phyloP scores from a whole-genome alignment of 2,888 invertebrate species.

The Ichneumon xanthorius region DNA sequence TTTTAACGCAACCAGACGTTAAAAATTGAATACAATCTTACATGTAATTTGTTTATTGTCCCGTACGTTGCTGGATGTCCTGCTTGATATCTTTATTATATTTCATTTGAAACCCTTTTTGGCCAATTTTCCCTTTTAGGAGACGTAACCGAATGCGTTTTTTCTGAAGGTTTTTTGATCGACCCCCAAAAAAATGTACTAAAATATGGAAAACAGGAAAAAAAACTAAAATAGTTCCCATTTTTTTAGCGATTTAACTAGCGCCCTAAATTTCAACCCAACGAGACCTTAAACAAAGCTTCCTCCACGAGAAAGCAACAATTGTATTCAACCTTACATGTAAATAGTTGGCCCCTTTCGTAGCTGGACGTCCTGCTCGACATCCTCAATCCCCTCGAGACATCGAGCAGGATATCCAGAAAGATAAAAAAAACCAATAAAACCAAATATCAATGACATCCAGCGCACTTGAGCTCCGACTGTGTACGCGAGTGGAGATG shows the following conservation, averaged over 20 bases:
- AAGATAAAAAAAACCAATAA: too few relatives aligned
- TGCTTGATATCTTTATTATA: constrained; percentile 21
- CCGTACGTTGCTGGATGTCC: background rate
- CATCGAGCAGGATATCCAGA: too few relatives aligned
- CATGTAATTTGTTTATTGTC: background rate
- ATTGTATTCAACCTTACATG: background rate
- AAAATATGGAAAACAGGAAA: background rate
- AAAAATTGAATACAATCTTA: background rate
- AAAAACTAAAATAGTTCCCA: background rate
- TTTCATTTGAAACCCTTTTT: constrained; percentile 61
- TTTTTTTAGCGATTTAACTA: too few relatives aligned
- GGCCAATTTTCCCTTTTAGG: background rate
- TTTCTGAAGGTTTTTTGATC: background rate
- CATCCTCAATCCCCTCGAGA: too few relatives aligned
- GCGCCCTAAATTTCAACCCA: background rate
- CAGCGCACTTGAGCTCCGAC: background rate
- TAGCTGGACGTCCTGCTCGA: too few relatives aligned
- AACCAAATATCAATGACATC: too few relatives aligned
- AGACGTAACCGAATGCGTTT: background rate
- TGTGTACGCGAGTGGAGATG: background rate
- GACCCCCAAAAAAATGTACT: background rate
- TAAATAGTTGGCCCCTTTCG: background rate
- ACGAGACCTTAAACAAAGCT: background rate
- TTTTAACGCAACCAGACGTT: background rate
- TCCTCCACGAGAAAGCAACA: too few relatives aligned